Conservation (phyloP, 2,888 invertebrate genomes). For the Diplazon laetatorius region DNA sequence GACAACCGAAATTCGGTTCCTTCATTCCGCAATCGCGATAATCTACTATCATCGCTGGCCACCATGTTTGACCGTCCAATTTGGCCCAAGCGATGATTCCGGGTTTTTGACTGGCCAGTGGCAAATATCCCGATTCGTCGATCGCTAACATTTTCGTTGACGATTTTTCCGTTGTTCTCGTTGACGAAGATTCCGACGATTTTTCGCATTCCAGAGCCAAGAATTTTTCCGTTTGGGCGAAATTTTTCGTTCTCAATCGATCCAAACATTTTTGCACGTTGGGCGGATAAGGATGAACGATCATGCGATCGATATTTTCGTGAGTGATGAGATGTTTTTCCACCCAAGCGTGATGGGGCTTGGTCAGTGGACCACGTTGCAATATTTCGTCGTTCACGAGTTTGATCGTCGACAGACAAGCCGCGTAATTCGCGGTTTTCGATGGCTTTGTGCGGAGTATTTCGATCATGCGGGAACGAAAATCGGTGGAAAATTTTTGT, state of each 20-base stretch:
- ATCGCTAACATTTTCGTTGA: neutral
- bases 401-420: constrained; percentile 41
- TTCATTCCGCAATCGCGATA: constrained; percentile 77
- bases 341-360: constrained; percentile 75
- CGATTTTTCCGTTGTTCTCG: neutral
- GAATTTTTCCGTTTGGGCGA: constrained; percentile 69
- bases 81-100: constrained; percentile 78
- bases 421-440: constrained; percentile 21
- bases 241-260: constrained; percentile 69
- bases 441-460: constrained; percentile 5
- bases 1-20: constrained; percentile 76
- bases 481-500: constrained; percentile 70
- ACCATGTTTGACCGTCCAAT: constrained; percentile 76
- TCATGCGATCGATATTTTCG: constrained; percentile 58
- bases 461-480: constrained; percentile 67
- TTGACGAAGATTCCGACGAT: too few relatives aligned
- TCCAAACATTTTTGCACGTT: constrained; percentile 69
- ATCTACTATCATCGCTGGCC: constrained; percentile 79
- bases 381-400: constrained; percentile 44
- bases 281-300: constrained; percentile 75
- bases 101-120: constrained; percentile 75
- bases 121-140: constrained; percentile 68
- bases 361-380: constrained; percentile 67
- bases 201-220: too few relatives aligned
- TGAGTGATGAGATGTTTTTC: constrained; percentile 66